phyloP scores from a whole-genome alignment of 2,113 vertebrate species.

The Lophura nycthemera region DNA sequence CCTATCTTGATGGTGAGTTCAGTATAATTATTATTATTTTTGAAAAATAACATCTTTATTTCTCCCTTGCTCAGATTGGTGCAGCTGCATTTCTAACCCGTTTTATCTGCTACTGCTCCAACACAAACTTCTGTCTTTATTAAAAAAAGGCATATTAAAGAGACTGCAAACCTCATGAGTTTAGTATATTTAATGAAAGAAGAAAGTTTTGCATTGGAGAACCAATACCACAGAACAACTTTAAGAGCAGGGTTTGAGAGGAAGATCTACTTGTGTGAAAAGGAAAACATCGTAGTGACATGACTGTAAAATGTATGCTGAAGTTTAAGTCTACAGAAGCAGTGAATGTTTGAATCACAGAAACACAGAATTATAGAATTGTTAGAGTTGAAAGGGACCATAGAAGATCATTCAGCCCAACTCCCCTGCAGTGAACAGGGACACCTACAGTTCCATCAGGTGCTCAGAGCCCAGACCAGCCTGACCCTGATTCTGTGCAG shows the following conservation, averaged over 20 bases:
- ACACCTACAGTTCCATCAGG: too few species aligned
- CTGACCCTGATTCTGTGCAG: neutral
- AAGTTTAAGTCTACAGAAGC: neutral
- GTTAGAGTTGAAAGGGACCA: too few species aligned
- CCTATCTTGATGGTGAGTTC: slow-evolving; percentile 11
- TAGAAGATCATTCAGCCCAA: too few species aligned
- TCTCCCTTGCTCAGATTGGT: slow-evolving; percentile 7
- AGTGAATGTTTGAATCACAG: neutral
- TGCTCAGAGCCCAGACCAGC: too few species aligned
- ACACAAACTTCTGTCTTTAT: slow-evolving; percentile 60
- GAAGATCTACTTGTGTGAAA: neutral
- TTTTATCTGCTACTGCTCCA: slow-evolving; percentile 49
- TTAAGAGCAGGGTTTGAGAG: neutral
- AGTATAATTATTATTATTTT: slow-evolving; percentile 43
- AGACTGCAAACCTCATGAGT: slow-evolving; percentile 6
- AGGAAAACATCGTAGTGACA: neutral
- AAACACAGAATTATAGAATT: too few species aligned
- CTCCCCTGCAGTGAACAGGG: too few species aligned
- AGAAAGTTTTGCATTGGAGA: neutral
- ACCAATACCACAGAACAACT: neutral
- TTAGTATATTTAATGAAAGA: slow-evolving; percentile 38
- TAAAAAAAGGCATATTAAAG: slow-evolving; percentile 41
- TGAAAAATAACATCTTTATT: neutral
- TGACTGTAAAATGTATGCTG: neutral
- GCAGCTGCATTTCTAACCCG: slow-evolving; percentile 41